Evolutionary conservation across 2,888 invertebrate genomes (phyloP), one percentile per base, ranked within the genome.

Genomic region (Lutraria lutraria): DNA sequence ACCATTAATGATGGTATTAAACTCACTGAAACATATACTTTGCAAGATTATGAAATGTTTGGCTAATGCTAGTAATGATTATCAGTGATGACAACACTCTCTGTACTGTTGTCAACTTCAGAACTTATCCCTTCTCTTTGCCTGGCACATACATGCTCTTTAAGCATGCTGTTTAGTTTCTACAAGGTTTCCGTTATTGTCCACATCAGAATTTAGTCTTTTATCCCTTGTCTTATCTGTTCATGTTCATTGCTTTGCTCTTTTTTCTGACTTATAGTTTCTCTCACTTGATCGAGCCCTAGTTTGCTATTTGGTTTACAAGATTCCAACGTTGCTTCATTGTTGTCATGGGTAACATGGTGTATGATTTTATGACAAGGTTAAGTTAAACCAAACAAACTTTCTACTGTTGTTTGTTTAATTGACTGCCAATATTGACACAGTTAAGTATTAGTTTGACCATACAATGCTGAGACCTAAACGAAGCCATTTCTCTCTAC

Each of bases 351-450:
- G 34, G 76, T 34, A 31, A 76, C 76, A 3, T 31, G 31, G 76
- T 76, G 25, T 76, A 76, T 4, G 6, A 16, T 34, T 34, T 31
- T 34, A 76, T 76, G 76, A 31, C 76, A 76, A 12, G 76, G 76
- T 76, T 13, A 31, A 34, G 31, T 25, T 76, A 34, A 31, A 16
- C 76, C 76, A 76, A n/a, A 76, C 34, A 76, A 76, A 13, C 34
- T 76, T 25, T 34, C 76, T 34, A 76, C 76, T 76, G 76, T 31
- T 76, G 19, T 76, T 76, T 76, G 76, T 76, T 34, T 76, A 76
- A 76, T 76, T 76, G n/a, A n/a, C 76, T 76, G 31, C 76, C 76
- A 76, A 76, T 76, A 76, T 76, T 76, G 76, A 76, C 76, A 19
- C 16, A 10, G 76, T 31, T 76, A 76, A 76, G 76, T 34, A 76